A percentile compares a stretch with the other conserved stretches of the same genome.
Evolutionary conservation across 2,797 vertebrate species (phyloP).

Genomic region (Helicolenus hilgendorfi): DNA sequence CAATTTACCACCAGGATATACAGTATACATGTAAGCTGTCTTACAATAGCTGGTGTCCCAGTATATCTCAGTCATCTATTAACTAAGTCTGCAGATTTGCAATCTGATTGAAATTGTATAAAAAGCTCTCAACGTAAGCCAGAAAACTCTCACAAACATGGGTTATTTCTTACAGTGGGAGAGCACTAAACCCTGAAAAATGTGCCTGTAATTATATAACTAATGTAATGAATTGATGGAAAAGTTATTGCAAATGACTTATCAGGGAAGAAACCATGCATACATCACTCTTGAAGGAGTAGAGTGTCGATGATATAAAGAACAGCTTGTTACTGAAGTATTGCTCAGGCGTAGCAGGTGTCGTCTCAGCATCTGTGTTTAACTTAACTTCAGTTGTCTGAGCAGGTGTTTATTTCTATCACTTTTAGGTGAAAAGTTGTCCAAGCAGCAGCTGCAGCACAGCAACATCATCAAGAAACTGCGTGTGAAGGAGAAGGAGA

Average conservation of each 20-base stretch:
- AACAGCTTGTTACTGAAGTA: not conserved
- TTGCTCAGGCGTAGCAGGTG: not conserved
- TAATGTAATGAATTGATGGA: not conserved
- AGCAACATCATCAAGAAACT: constrained; percentile 99
- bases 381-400: not conserved
- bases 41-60: not conserved
- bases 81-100: not conserved
- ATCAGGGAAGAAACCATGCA: not conserved
- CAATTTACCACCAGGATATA: not conserved
- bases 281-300: not conserved
- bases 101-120: not conserved
- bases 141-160: not conserved
- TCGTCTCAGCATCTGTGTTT: not conserved
- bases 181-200: not conserved
- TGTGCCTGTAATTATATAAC: not conserved
- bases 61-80: not conserved
- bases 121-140: not conserved
- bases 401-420: not conserved
- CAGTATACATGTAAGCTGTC: not conserved
- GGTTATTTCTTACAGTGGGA: not conserved
- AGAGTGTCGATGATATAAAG: not conserved
- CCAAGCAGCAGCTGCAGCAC: constrained; percentile 98
- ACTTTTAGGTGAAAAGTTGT: constrained; percentile 96
- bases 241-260: not conserved
- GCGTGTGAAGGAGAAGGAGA: constrained; percentile 96